Evolutionary conservation across 2,113 vertebrate species (phyloP), one percentile per base, ranked within the genome.

Genomic region (Pterocles orientalis): DNA sequence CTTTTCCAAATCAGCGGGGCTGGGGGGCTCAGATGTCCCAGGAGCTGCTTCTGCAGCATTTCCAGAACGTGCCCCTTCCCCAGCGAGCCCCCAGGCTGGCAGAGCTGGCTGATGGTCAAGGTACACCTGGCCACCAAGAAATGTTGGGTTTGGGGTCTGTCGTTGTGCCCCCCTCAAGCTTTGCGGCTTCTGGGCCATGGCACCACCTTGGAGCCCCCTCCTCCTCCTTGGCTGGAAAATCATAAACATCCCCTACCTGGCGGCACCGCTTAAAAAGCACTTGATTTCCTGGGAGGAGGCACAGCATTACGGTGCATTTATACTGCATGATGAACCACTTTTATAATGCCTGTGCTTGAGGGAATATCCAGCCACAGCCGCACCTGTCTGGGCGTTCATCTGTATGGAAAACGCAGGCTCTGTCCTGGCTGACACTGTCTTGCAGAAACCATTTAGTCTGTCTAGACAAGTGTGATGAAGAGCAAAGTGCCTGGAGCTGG

Each of bases 371-470:
- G 23, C 48, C 65, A 5, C 1, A 45, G 48, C 90, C 34, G 0
- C 75, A 95, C 86, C 92, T 96, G 91, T 68, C 8, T 17, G 78
- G 39, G 76, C 41, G 34, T 83, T 69, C 81, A 86, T 88, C 86
- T 73, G 72, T 43, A 80, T 73, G 90, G 92, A 41, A 91, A 96
- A 86, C 4, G 69, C 92, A 90, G 90, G 51, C 61, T 51, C 77
- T 57, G 70, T 21, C 66, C 86, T 79, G 95, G 88, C 91, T 51
- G 7, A n/a, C 65, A 8, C 71, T 1, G 82, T 64, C 90, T 95
- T 79, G 26, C 77, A 57, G 90, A 87, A 92, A 79, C 88, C 88
- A 91, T 96, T 92, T 86, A 90, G 86, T 64, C 91, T 95, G 91
- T 92, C 95, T 84, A 53, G 91, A 94, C 93, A 57, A 94, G 65